A percentile compares a stretch with the other conserved stretches of the same genome.
Evolutionary conservation across 2,797 vertebrate genomes (phyloP).

Genomic region (Sparidentex hasta): DNA sequence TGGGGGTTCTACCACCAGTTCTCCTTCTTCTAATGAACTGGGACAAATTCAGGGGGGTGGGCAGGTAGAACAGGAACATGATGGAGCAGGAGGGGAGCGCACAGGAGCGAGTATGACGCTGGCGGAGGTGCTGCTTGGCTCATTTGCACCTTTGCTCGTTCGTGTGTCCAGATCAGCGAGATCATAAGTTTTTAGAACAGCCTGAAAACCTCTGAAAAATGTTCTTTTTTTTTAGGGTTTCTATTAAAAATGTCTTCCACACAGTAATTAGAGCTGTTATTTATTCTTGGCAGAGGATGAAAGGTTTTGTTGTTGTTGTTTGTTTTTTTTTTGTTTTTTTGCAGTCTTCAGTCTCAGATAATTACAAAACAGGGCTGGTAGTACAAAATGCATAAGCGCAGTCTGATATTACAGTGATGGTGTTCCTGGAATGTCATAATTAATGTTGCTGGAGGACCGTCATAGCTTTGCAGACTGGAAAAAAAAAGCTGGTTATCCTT

Average conservation of each 20-base stretch:
- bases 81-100: slow-evolving; percentile 14
- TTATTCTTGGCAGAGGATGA: slow-evolving; percentile 3
- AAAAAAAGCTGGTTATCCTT: no score
- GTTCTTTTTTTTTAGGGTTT: not conserved
- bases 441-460: no score
- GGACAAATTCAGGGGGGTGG: slow-evolving; percentile 79
- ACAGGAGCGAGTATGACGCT: not conserved
- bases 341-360: not conserved
- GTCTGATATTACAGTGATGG: slow-evolving; percentile 8
- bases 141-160: slow-evolving; percentile 15
- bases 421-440: no score
- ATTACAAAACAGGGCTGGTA: slow-evolving; percentile 35
- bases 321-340: not conserved
- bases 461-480: not conserved
- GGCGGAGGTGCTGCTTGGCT: slow-evolving; percentile 3
- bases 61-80: slow-evolving; percentile 80
- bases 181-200: not conserved
- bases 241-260: not conserved
- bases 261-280: not conserved
- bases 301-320: slow-evolving; percentile 8
- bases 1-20: slow-evolving; percentile 20
- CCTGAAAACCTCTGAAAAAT: not conserved
- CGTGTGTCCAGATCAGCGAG: not conserved
- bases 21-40: slow-evolving; percentile 85
- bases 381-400: slow-evolving; percentile 33